Base-by-base conservation (phyloP, 2,113 vertebrate genomes). In the Tamias sibiricus region DNA sequence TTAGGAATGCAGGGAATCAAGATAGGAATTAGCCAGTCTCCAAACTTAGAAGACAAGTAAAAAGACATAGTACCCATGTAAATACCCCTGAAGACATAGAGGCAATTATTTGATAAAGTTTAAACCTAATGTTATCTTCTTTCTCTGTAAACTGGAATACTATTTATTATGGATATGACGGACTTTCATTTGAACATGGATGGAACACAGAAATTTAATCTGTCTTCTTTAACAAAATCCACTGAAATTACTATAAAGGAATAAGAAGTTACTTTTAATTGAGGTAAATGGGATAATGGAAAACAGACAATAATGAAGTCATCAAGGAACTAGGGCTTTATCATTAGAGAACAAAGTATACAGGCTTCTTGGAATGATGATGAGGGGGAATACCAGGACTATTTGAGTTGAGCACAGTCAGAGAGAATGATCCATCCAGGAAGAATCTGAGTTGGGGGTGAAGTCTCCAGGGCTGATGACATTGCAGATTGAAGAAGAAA, bases 81-180 rank as follows among this genome's bases (percentile, higher is more conserved):
- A 32, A 77, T 37, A 12, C 44, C 24, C 9, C 54, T 90, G 49
- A 42, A 87, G 24, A 22, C n/a, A 32, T 54, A 35, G 37, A 82
- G 32, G 9, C 6, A 66, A 90, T 68, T 74, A 49, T 12, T 32
- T 72, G 35, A 54, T 49, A 20, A 91, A 69, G 52, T n/a, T 77
- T 83, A 83, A 83, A 4, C 5, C n/a, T 86, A 81, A 52, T 11
- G 22, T 16, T 37, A 62, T 69, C 35, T n/a, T 13, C 42, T 84
- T 88, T 85, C 35, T 84, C 82, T 87, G 59, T 96, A 47, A 95
- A 71, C 9, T 71, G 87, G 47, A 57, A 94, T n/a, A 62, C 40
- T 26, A 54, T 32, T 26, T 75, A n/a, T 42, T 82, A 54, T 54
- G 72, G 80, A 44, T 68, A n/a, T 66, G 14, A 83, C 13, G 4